A percentile compares a stretch with the other conserved stretches of the same genome.
These are phyloP conservation scores for Vireo altiloquus DNA, from an alignment of 2,113 vertebrate species.

Conservation along the genomic window DNA sequence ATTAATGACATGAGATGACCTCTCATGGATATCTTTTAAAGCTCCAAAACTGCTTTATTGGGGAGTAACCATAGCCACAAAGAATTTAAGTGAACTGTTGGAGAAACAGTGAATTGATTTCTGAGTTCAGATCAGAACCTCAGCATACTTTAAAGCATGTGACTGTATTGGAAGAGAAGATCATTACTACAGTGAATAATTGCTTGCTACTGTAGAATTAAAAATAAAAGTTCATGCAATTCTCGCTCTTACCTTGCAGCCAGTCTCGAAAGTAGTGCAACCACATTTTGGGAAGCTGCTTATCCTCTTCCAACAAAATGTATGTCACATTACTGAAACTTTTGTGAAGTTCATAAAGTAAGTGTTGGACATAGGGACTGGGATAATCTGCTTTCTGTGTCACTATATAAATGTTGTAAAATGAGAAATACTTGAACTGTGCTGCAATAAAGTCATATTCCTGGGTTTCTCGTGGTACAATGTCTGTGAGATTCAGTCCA, in stretches of 20 bases:
- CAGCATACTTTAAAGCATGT: background rate
- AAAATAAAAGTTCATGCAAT: background rate
- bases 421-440: slow-evolving; percentile 97
- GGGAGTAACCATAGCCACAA: background rate
- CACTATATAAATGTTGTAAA: slow-evolving; percentile 98
- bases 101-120: background rate
- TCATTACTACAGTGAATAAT: background rate
- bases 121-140: background rate
- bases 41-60: background rate
- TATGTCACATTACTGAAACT: slow-evolving; percentile 87
- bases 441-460: slow-evolving; percentile 96
- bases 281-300: slow-evolving; percentile 94
- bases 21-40: background rate
- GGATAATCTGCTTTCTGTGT: slow-evolving; percentile 92
- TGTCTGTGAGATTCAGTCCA: slow-evolving; percentile 93
- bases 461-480: slow-evolving; percentile 91
- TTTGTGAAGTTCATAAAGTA: slow-evolving; percentile 90
- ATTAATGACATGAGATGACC: background rate
- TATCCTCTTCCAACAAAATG: slow-evolving; percentile 85
- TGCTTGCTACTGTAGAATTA: background rate
- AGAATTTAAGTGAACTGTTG: background rate
- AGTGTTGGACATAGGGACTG: slow-evolving; percentile 74
- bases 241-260: slow-evolving; percentile 85
- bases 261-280: slow-evolving; percentile 95
- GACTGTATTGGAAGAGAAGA: background rate